These are phyloP conservation scores for Chymomyza amoena DNA, from an alignment of 2,888 invertebrate genomes.

Conservation along the genomic window DNA sequence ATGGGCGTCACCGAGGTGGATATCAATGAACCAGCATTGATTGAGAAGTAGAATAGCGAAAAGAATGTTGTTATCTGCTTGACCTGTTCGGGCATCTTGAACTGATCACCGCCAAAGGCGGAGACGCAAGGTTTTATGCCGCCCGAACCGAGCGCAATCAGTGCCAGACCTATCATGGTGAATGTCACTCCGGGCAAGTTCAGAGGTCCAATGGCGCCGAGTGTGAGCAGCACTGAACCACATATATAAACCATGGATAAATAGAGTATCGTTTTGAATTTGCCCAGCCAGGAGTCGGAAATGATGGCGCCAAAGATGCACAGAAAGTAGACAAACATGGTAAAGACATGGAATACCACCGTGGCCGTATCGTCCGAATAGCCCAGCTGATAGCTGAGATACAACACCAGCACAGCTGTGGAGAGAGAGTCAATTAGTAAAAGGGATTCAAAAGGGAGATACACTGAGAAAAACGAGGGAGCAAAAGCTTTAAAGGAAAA, in stretches of 20 bases:
- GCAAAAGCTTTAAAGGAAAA: too few species aligned
- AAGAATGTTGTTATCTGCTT: slow-evolving; percentile 85
- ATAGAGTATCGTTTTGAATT: slow-evolving; percentile 87
- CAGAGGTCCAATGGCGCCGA: slow-evolving; percentile 81
- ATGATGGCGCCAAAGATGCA: slow-evolving; percentile 89
- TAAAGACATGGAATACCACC: slow-evolving; percentile 86
- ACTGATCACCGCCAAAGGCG: slow-evolving; percentile 91
- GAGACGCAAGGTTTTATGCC: slow-evolving; percentile 91
- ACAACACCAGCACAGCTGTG: slow-evolving; percentile 88
- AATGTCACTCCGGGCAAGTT: slow-evolving; percentile 80
- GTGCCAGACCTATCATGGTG: slow-evolving; percentile 83
- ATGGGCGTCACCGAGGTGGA: slow-evolving; percentile 88
- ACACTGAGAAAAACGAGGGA: too few species aligned
- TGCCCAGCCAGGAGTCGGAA: slow-evolving; percentile 89
- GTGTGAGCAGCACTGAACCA: slow-evolving; percentile 84
- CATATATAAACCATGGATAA: slow-evolving; percentile 86
- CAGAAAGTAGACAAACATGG: slow-evolving; percentile 86
- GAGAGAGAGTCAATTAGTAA: slow-evolving; percentile 39
- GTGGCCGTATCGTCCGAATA: slow-evolving; percentile 84
- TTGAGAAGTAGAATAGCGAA: slow-evolving; percentile 86
- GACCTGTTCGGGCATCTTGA: slow-evolving; percentile 83
- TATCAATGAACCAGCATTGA: slow-evolving; percentile 84
- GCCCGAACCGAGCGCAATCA: slow-evolving; percentile 88
- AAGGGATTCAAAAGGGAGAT: background rate
- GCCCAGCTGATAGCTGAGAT: slow-evolving; percentile 83